A percentile compares a stretch with the other conserved stretches of the same genome.
Conservation (phyloP, 64 coral and sea anemone genomes). For the Astreopora myriophthalma region DNA sequence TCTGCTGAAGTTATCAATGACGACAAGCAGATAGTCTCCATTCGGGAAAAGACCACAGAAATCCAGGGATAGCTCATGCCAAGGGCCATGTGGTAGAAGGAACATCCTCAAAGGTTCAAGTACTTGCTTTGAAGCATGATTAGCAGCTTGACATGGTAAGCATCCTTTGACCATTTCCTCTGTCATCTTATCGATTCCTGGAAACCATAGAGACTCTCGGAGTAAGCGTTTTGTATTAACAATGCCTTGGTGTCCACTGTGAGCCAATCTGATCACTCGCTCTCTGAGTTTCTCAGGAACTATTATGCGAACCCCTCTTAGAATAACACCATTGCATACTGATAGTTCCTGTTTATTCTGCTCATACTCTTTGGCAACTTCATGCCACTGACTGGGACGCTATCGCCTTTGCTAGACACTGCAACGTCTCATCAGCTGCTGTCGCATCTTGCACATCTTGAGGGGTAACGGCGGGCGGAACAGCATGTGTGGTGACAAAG, state of each 20-base stretch:
- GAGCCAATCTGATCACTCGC: background rate
- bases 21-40: constrained; percentile 39
- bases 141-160: constrained; percentile 22
- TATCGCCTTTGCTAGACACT: too few species aligned
- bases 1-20: constrained; percentile 38
- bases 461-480: too few species aligned
- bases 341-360: background rate
- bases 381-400: too few species aligned
- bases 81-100: background rate
- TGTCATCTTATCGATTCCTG: constrained; percentile 35
- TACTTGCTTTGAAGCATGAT: background rate
- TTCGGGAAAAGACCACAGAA: constrained; percentile 31
- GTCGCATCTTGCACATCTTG: too few species aligned
- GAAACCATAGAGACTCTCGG: constrained; percentile 31
- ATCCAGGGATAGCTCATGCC: constrained; percentile 45
- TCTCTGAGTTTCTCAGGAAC: background rate
- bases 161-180: constrained; percentile 12
- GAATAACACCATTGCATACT: background rate
- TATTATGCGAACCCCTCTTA: background rate
- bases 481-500: too few species aligned
- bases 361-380: too few species aligned
- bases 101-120: constrained; percentile 33
- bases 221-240: background rate
- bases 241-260: constrained; percentile 25
- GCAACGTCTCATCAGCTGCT: too few species aligned